Base-by-base conservation (phyloP, 1,140 invertebrate species). In the Drosophila bipectinata region DNA sequence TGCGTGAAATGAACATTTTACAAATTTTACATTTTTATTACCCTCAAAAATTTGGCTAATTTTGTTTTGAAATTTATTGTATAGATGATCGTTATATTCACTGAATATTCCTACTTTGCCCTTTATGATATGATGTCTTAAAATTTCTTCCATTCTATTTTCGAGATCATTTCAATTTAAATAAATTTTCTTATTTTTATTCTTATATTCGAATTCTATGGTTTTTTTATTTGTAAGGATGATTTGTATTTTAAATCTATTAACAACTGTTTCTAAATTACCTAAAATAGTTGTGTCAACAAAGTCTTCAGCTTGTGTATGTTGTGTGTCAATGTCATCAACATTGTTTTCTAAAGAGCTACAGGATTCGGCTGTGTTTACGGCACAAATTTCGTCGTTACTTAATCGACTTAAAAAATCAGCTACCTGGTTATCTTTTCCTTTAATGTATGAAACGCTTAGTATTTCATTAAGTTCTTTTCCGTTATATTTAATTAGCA, bases 381-480 rank as follows among this genome's bases (percentile, higher is more conserved):
- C 9, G 34, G 12, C 34, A 37, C 7, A 37, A 37, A 37, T 41
- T 41, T 41, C n/a, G 39, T 41, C 39, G 39, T 41, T 41, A 15
- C 39, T n/a, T 41, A 41, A 5, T 41, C 39, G 39, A 41, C 39
- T 41, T 41, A 41, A 41, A 41, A 41, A 41, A 41, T 41, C 39
- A 41, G 39, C 39, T 41, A 41, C 39, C 39, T 41, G 39, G n/a
- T 41, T 41, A 41, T 41, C 39, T 14, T 41, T 41, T 41, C n/a
- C 39, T 41, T 41, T 37, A 12, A 10, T 37, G 12, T 37, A 3
- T 37, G 26, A 28, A 6, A 28, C 26, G 12, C 9, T 3, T 12
- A 41, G 37, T 41, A 41, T 41, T 41, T 6, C 12, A 41, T 41
- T 41, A 41, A 41, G 39, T 41, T 41, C n/a, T 41, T 41, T 41